phyloP scores from a whole-genome alignment of 2,113 vertebrate genomes.

The Pedionomus torquatus region DNA sequence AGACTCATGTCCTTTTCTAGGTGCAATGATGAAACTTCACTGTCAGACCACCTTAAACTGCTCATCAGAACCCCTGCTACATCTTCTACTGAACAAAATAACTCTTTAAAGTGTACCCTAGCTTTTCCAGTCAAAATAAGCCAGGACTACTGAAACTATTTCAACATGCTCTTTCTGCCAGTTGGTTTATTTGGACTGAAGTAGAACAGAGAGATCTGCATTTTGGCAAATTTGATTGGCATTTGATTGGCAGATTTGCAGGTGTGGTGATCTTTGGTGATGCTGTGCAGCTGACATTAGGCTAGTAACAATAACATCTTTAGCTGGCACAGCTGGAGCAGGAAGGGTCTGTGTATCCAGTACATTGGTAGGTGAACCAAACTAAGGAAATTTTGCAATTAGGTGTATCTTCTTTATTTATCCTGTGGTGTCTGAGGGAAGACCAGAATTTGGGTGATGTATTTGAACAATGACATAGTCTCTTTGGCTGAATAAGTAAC shows the following conservation, averaged over 20 bases:
- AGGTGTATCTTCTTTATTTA: neutral
- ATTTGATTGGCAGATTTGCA: neutral
- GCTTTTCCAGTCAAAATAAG: neutral
- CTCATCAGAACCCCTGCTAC: neutral
- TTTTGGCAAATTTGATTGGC: too few species aligned
- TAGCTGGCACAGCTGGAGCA: neutral
- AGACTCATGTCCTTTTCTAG: neutral
- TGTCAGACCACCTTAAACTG: neutral
- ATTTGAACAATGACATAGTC: neutral
- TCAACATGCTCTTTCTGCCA: neutral
- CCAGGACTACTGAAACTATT: neutral
- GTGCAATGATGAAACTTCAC: neutral
- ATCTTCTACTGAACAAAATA: neutral
- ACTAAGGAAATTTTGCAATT: neutral
- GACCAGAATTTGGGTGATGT: accelerated
- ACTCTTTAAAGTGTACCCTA: neutral
- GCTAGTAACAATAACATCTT: neutral
- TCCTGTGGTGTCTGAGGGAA: neutral
- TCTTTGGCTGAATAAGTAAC: neutral
- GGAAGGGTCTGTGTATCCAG: accelerated
- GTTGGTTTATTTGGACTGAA: neutral
- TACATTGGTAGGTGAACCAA: neutral
- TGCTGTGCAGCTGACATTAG: neutral
- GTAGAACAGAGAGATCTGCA: neutral
- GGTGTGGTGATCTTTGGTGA: neutral